Percentiles rank a stretch among this genome's conserved stretches.
Conservation (phyloP, 2,888 invertebrate genomes). For the Epinotia brunnichana region DNA sequence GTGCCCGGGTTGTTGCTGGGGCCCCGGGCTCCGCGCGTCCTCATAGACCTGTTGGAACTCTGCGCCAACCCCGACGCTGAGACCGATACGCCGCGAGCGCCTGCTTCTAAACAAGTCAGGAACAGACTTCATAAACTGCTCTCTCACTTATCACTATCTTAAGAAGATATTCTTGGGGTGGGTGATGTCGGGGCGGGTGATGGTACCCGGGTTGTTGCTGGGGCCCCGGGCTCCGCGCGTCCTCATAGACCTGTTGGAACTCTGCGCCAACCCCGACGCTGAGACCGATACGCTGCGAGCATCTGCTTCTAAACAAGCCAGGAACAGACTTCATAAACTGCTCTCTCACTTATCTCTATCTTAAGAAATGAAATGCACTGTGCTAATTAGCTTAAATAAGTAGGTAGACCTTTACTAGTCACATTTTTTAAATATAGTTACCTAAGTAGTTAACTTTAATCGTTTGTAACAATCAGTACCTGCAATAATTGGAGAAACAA, state of each 20-base stretch:
- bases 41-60: constrained; percentile 82
- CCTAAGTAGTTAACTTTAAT: constrained; percentile 7
- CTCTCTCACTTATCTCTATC: constrained; percentile 64
- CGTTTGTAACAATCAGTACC: constrained; percentile 4
- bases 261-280: constrained; percentile 83
- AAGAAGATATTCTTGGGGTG: constrained; percentile 86
- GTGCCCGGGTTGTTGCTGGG: constrained; percentile 85
- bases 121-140: constrained; percentile 81
- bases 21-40: constrained; percentile 82
- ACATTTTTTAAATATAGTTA: constrained; percentile 24
- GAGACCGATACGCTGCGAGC: constrained; percentile 75
- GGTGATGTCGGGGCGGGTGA: constrained; percentile 84
- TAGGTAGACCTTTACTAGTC: constrained; percentile 34
- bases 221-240: constrained; percentile 84
- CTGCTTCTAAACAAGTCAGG: constrained; percentile 74
- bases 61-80: constrained; percentile 84
- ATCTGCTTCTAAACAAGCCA: constrained; percentile 74
- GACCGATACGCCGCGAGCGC: constrained; percentile 71
- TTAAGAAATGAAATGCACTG: constrained; percentile 44
- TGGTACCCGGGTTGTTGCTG: constrained; percentile 85
- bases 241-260: constrained; percentile 82
- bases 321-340: constrained; percentile 79
- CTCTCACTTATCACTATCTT: constrained; percentile 60
- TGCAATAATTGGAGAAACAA: constrained; percentile 23
- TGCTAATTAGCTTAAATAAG: constrained; percentile 46